phyloP scores from a whole-genome alignment of 2,888 invertebrate genomes.

The Ophioninae sp. region DNA sequence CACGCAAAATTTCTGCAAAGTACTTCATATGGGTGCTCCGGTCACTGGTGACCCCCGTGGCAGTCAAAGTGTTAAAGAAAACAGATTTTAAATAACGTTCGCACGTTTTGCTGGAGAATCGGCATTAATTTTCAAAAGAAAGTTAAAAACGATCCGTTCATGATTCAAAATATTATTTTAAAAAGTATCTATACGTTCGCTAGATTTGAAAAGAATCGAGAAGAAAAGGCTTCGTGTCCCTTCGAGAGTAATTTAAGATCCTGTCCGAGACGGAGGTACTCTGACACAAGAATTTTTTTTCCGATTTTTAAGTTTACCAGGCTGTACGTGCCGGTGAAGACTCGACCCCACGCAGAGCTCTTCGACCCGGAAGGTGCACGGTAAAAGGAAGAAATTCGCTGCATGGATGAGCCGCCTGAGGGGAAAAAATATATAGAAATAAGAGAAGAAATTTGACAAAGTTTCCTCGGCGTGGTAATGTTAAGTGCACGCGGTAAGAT shows the following conservation, averaged over 20 bases:
- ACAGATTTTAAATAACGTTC: no score
- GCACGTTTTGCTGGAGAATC: background rate
- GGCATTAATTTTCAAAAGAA: background rate
- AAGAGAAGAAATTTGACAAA: background rate
- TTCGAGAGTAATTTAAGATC: background rate
- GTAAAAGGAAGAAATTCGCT: background rate
- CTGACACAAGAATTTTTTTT: background rate
- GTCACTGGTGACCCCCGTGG: no score
- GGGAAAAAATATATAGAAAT: background rate
- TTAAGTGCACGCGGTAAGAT: slow-evolving; percentile 3
- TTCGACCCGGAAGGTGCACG: background rate
- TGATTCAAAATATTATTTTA: background rate
- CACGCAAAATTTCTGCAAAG: no score
- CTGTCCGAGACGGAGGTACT: background rate
- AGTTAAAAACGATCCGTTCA: background rate
- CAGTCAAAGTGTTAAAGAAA: no score
- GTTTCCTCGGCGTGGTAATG: background rate
- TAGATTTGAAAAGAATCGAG: background rate
- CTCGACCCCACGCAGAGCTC: background rate
- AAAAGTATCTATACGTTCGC: background rate
- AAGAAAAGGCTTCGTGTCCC: background rate
- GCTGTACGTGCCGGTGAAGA: background rate
- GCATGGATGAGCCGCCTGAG: background rate
- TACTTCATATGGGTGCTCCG: no score
- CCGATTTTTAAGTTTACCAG: background rate